phyloP scores from a whole-genome alignment of 2,113 vertebrate species.

The Grammomys dolichurus region DNA sequence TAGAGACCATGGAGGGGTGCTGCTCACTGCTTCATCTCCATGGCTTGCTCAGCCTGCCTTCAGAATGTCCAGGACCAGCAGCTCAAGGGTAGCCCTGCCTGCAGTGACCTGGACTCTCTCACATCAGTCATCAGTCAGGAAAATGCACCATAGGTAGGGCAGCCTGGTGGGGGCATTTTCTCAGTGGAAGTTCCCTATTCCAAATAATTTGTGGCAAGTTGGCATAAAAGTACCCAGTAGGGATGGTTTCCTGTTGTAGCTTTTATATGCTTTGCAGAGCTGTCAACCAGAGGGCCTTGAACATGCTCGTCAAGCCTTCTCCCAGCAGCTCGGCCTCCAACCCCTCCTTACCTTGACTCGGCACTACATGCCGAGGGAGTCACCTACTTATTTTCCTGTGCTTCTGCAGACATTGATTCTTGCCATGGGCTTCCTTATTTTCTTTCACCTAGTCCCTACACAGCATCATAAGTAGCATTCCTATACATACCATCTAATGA shows the following conservation, averaged over 20 bases:
- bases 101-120: background rate
- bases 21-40: background rate
- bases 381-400: background rate
- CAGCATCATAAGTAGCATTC: background rate
- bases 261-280: background rate
- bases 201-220: background rate
- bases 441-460: background rate
- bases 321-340: background rate
- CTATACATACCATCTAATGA: accelerated
- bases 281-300: background rate
- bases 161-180: background rate
- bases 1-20: background rate
- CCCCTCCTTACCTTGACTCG: background rate
- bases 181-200: background rate
- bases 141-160: background rate
- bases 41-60: background rate
- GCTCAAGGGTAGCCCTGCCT: background rate
- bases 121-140: background rate
- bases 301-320: background rate
- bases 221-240: background rate
- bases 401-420: slow-evolving; percentile 2
- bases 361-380: background rate
- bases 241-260: background rate
- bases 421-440: background rate
- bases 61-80: background rate